Evolutionary conservation across 2,888 invertebrate species (phyloP).

Genomic region (Calephelis perditalis): DNA sequence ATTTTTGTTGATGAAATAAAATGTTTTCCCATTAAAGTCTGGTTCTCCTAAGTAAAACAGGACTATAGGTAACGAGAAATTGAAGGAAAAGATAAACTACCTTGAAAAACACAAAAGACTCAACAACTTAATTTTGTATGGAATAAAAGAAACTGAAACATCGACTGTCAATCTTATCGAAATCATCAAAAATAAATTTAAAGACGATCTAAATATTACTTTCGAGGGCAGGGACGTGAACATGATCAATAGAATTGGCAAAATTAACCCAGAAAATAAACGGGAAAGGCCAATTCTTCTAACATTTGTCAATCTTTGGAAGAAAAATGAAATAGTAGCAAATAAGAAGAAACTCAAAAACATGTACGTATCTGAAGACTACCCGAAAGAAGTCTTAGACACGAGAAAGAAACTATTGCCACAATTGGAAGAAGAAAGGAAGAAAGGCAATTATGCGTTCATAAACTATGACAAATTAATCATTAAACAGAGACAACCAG

Average conservation of each 20-base stretch:
- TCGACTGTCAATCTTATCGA: constrained; percentile 8
- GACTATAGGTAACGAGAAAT: constrained; percentile 13
- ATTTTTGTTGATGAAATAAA: too few relatives aligned
- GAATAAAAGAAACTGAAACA: constrained; percentile 14
- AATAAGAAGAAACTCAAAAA: constrained; percentile 27
- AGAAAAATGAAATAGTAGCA: constrained; percentile 26
- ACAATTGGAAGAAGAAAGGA: constrained; percentile 16
- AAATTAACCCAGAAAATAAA: constrained; percentile 5
- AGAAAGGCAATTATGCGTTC: constrained; percentile 19
- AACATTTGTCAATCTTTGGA: constrained; percentile 26
- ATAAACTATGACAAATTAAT: constrained; percentile 20
- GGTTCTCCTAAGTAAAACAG: too few relatives aligned
- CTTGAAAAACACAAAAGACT: constrained; percentile 15
- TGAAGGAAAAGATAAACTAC: constrained; percentile 17
- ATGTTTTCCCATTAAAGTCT: too few relatives aligned
- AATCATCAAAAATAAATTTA: neutral
- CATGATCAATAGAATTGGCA: constrained; percentile 17
- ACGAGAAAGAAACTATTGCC: constrained; percentile 14
- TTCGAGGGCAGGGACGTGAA: constrained; percentile 17
- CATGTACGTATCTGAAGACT: constrained; percentile 21
- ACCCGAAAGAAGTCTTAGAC: constrained; percentile 15
- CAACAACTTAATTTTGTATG: constrained; percentile 18
- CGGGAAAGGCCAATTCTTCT: constrained; percentile 20
- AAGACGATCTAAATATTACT: constrained; percentile 17
- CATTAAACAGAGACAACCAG: constrained; percentile 15